phyloP scores from a whole-genome alignment of 2,113 vertebrate species.

The Pseudolaguvia tuberculata region DNA sequence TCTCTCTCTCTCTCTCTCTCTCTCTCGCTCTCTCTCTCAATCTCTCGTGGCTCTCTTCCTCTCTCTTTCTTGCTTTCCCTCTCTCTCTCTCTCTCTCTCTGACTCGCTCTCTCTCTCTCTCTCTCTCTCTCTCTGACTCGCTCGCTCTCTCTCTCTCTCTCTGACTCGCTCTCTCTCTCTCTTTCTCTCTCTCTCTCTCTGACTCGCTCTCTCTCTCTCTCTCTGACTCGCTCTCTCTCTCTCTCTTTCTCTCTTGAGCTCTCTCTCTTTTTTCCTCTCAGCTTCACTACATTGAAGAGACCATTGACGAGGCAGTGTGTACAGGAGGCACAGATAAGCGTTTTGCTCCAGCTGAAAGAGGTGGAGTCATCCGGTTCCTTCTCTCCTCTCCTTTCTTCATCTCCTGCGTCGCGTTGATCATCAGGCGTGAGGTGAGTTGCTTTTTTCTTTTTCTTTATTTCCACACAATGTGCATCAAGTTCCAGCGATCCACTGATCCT shows the following conservation, averaged over 20 bases:
- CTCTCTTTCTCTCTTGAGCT: slow-evolving; percentile 1
- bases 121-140: slow-evolving; percentile 3
- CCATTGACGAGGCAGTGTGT: slow-evolving; percentile 12
- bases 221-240: slow-evolving; percentile 18
- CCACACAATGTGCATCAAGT: background rate
- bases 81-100: slow-evolving; percentile 17
- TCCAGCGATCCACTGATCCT: background rate
- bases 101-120: background rate
- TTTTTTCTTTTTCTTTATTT: no score
- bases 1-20: slow-evolving; percentile 24
- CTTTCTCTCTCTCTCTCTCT: slow-evolving; percentile 16
- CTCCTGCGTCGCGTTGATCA: slow-evolving; percentile 14
- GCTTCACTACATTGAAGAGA: slow-evolving; percentile 19
- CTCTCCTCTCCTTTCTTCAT: slow-evolving; percentile 7
- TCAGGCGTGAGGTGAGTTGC: slow-evolving; percentile 27
- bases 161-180: slow-evolving; percentile 1
- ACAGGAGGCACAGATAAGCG: slow-evolving; percentile 12
- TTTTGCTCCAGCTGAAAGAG: slow-evolving; percentile 22
- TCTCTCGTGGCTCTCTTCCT: background rate
- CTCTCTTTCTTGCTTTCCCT: background rate
- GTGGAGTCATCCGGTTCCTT: slow-evolving; percentile 17
- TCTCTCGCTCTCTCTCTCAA: slow-evolving; percentile 17
- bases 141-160: slow-evolving; percentile 21
- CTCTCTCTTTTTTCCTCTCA: background rate
- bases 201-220: slow-evolving; percentile 24